phyloP scores from a whole-genome alignment of 2,797 vertebrate species.

The Ctenochaetus hawaiiensis region DNA sequence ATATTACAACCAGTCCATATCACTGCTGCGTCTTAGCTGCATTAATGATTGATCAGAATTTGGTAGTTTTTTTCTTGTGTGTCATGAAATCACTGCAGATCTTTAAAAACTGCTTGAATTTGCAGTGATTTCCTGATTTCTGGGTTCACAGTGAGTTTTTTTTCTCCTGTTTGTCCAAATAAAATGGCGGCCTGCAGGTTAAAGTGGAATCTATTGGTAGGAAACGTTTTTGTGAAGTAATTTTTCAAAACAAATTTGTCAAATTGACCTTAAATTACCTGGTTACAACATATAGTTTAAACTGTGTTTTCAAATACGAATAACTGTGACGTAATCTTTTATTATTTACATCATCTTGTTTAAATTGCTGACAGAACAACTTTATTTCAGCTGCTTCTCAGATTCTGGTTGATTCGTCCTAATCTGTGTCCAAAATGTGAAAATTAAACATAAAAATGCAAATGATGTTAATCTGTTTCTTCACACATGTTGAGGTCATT shows the following conservation, averaged over 20 bases:
- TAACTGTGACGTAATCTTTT: neutral
- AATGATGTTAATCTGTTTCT: constrained; percentile 10
- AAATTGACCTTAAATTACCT: neutral
- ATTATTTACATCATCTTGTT: neutral
- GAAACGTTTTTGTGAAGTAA: constrained; percentile 2
- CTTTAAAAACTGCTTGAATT: neutral
- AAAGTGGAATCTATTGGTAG: neutral
- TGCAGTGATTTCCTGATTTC: neutral
- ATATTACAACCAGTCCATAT: neutral
- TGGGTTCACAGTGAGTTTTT: neutral
- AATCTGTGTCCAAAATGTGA: neutral
- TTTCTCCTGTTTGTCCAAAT: neutral
- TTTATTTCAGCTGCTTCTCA: constrained; percentile 1
- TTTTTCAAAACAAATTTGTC: neutral
- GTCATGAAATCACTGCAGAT: neutral
- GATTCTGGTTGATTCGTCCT: neutral
- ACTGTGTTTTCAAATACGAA: neutral
- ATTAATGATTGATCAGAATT: neutral
- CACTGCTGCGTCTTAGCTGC: neutral
- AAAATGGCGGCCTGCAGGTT: neutral
- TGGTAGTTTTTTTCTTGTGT: neutral
- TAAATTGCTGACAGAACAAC: neutral
- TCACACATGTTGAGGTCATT: neutral
- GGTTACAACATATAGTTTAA: neutral
- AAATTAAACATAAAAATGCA: constrained; percentile 10